Conservation (phyloP, 2,888 invertebrate species). For the Drosophila vallismaia region DNA sequence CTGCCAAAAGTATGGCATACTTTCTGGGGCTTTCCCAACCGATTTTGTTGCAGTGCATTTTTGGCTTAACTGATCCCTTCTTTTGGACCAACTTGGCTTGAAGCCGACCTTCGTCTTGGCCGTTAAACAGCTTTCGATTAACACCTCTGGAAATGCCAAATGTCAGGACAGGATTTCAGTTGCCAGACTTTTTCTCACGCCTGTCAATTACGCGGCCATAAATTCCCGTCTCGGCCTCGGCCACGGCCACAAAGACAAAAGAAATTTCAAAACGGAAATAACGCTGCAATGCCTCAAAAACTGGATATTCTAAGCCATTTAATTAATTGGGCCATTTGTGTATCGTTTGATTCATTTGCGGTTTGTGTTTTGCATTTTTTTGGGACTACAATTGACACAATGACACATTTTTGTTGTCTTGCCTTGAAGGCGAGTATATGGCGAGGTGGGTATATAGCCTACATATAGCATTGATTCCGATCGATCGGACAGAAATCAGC, state of each 20-base stretch:
- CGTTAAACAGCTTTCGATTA: conserved; percentile 23
- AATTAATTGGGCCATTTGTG: conserved; percentile 58
- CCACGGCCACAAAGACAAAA: conserved; percentile 19
- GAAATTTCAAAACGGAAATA: conserved; percentile 53
- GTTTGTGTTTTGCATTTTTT: conserved; percentile 37
- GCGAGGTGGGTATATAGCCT: not conserved
- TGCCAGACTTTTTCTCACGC: conserved; percentile 37
- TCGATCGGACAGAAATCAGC: conserved; percentile 30
- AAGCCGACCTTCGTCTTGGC: conserved; percentile 25
- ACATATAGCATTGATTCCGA: conserved; percentile 39
- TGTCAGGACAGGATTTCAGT: conserved; percentile 33
- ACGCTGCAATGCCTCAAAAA: conserved; percentile 20
- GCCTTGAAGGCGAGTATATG: conserved; percentile 30
- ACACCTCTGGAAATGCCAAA: conserved; percentile 37
- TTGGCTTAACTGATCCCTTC: conserved; percentile 16
- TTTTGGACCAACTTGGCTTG: too few species aligned
- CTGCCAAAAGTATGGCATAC: too few species aligned
- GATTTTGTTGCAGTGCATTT: conserved; percentile 12
- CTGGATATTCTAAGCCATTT: conserved; percentile 38
- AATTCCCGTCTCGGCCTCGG: conserved; percentile 1
- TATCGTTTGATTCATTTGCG: conserved; percentile 48
- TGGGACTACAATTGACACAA: conserved; percentile 68
- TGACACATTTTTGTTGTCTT: conserved; percentile 70
- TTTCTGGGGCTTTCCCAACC: too few species aligned
- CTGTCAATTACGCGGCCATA: conserved; percentile 26